Conservation (phyloP, 2,797 vertebrate species). For the Steatocranus sp. region DNA sequence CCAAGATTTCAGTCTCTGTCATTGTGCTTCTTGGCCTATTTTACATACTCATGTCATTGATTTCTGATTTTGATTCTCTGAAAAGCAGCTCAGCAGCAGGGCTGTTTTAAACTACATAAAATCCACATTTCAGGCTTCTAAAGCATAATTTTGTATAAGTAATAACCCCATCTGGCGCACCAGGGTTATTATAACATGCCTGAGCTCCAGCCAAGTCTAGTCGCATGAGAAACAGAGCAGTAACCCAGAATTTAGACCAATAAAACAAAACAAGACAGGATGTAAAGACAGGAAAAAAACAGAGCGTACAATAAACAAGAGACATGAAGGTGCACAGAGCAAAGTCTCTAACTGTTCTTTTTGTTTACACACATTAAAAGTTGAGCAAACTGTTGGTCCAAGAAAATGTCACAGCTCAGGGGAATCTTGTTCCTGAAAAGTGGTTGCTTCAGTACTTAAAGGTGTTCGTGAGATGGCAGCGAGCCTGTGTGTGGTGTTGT, state of each 20-base stretch:
- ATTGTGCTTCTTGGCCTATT: background rate
- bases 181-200: background rate
- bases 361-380: background rate
- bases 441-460: background rate
- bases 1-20: background rate
- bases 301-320: background rate
- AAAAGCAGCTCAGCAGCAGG: background rate
- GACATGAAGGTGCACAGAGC: background rate
- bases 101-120: background rate
- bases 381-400: background rate
- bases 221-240: background rate
- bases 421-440: slow-evolving; percentile 2
- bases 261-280: background rate
- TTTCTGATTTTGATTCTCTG: background rate
- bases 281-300: background rate
- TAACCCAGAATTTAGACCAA: background rate
- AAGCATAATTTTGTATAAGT: background rate
- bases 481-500: background rate
- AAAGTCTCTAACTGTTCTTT: background rate
- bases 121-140: background rate
- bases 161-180: background rate
- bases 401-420: background rate
- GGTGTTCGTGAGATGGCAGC: background rate
- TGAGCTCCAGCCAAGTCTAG: background rate
- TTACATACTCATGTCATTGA: background rate